Evolutionary conservation across 2,113 vertebrate genomes (phyloP).

Genomic region (Glaucidium brasilianum): DNA sequence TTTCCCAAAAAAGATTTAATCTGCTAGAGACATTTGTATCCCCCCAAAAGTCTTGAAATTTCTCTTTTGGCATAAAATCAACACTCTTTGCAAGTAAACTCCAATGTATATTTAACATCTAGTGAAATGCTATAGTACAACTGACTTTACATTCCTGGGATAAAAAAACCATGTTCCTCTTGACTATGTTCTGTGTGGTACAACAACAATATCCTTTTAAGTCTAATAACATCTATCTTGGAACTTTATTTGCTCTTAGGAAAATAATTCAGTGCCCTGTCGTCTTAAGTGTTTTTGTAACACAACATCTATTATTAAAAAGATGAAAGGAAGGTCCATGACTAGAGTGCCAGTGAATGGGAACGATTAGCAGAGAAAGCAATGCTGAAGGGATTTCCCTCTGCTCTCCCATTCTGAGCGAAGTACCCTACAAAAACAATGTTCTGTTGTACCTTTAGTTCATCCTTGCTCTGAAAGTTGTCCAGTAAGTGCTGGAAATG

Average conservation of each 20-base stretch:
- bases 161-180: neutral
- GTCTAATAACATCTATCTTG: neutral
- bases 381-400: neutral
- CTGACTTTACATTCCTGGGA: neutral
- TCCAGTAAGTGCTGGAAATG: conserved; percentile 95
- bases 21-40: neutral
- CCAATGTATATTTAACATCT: neutral
- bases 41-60: neutral
- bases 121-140: neutral
- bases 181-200: neutral
- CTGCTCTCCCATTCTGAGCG: neutral
- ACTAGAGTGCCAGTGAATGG: neutral
- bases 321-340: neutral
- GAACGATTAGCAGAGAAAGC: neutral
- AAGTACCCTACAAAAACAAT: neutral
- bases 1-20: neutral
- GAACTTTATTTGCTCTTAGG: neutral
- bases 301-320: neutral
- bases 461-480: conserved; percentile 98
- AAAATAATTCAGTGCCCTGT: neutral
- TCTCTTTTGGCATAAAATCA: neutral
- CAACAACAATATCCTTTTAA: neutral
- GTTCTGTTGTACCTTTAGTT: conserved; percentile 85
- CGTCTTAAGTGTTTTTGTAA: neutral
- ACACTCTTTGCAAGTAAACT: neutral